Conservation (phyloP, 1,140 invertebrate genomes). For the Mactra quadrangularis region DNA sequence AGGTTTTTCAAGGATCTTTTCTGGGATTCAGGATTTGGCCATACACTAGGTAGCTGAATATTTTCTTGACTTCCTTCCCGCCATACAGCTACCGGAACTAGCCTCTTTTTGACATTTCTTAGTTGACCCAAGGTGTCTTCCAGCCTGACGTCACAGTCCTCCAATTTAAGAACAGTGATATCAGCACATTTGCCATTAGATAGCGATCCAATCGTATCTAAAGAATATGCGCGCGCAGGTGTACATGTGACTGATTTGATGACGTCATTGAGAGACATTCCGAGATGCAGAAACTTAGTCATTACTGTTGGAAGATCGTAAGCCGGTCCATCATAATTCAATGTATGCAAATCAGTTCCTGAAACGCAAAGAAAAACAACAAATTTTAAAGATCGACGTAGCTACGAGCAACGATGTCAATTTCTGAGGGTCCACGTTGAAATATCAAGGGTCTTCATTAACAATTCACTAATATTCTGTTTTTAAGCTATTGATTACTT, state of each 20-base stretch:
- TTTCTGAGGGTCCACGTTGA: too few relatives aligned
- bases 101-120: conserved; percentile 61
- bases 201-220: conserved; percentile 66
- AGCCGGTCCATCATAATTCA: conserved; percentile 72
- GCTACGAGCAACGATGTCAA: too few relatives aligned
- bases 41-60: conserved; percentile 49
- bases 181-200: conserved; percentile 74
- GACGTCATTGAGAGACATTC: conserved; percentile 76
- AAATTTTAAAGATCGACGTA: too few relatives aligned
- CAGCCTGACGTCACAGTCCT: conserved; percentile 66
- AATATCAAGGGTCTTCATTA: too few relatives aligned
- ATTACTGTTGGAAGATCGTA: conserved; percentile 78
- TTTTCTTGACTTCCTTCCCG: conserved; percentile 64
- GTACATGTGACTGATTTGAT: conserved; percentile 72
- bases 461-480: too few relatives aligned
- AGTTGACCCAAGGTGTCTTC: conserved; percentile 72
- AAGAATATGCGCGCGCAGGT: conserved; percentile 73
- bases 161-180: conserved; percentile 74
- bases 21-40: conserved; percentile 65
- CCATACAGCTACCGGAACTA: conserved; percentile 77
- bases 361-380: conserved; percentile 37
- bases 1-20: conserved; percentile 29
- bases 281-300: conserved; percentile 78
- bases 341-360: conserved; percentile 77
- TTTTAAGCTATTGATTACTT: too few relatives aligned